A percentile compares a stretch with the other conserved stretches of the same genome.
Evolutionary conservation across 2,888 invertebrate genomes (phyloP).

Genomic region (Coleophora deauratella): DNA sequence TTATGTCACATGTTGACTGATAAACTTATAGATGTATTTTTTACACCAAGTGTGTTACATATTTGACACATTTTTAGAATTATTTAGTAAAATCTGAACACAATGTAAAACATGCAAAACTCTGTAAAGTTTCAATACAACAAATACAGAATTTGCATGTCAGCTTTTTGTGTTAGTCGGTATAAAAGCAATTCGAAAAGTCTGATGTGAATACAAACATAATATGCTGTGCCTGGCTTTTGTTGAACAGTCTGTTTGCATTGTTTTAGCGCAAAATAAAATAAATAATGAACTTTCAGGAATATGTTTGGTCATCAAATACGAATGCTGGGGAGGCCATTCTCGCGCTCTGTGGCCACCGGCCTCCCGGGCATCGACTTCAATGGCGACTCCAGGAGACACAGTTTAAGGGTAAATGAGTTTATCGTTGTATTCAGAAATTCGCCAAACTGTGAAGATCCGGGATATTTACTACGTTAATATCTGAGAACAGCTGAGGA

Average conservation of each 20-base stretch:
- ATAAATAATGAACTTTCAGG: conserved; percentile 60
- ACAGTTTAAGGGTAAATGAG: conserved; percentile 73
- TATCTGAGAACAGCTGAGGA: not conserved
- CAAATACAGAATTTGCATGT: conserved; percentile 54
- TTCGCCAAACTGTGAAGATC: not conserved
- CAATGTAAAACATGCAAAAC: conserved; percentile 3
- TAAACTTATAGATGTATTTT: too few species aligned
- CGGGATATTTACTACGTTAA: conserved; percentile 1
- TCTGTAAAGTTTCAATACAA: conserved; percentile 20
- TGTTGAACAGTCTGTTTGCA: conserved; percentile 20
- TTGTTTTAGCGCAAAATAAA: conserved; percentile 41
- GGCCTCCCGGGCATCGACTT: conserved; percentile 70
- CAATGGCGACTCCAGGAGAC: conserved; percentile 68
- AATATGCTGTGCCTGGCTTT: conserved; percentile 53
- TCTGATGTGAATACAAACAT: conserved; percentile 30
- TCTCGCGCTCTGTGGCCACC: conserved; percentile 77
- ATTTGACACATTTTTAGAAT: conserved; percentile 25
- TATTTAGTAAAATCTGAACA: too few species aligned
- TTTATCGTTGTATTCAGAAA: not conserved
- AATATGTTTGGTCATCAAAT: conserved; percentile 78
- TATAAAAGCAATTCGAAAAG: conserved; percentile 46
- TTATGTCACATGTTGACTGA: conserved; percentile 27
- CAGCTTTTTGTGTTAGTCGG: conserved; percentile 66
- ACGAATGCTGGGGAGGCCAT: conserved; percentile 78
- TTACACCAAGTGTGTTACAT: too few species aligned